Base-by-base conservation (phyloP, 2,797 vertebrate species). In the Myioborus melanocephalus region DNA sequence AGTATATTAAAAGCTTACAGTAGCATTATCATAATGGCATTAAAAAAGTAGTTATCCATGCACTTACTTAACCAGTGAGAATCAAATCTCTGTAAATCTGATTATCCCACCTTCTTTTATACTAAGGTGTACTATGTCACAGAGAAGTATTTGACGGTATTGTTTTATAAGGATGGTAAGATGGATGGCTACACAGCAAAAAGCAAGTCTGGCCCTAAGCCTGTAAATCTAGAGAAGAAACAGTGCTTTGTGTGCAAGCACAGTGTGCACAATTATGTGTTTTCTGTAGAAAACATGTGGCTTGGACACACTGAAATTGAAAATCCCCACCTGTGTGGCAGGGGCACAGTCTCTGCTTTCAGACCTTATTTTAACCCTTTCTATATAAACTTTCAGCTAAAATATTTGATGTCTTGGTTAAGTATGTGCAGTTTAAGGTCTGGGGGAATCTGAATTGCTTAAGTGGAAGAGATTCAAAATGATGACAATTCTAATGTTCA, bases 61-160 rank as follows among this genome's bases (percentile, higher is more conserved):
- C 47, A 61, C 35, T 95, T 96, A 85, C 49, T 96, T 77, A 86
- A 75, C 34, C 56, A 47, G 24, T 22, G 28, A 92, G 34, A 83
- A 96, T 27, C 59, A 89, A 90, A 72, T 61, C 73, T 84, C 79
- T 84, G 63, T 87, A 92, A 82, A 89, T 89, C 84, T 87, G 69
- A 89, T 91, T 59, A 37, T 91, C 66, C 75, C 12, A 26, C 52
- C 64, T 86, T 73, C 89, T 93, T 89, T 86, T 73, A 83, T 82
- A n/a, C 7, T 22, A 19, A 82, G 66, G 52, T 83, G 47, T 78
- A 71, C 59, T 76, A 10, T 87, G 89, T 87, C 49, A 35, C 46
- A 65, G 83, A 65, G 83, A 94, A 83, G 56, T 73, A 57, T 92
- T 70, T 75, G 75, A 59, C 72, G 65, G 56, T 52, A 65, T 65